These are phyloP conservation scores for Zaprionus ghesquierei DNA, from an alignment of 1,140 invertebrate species.

Conservation along the genomic window DNA sequence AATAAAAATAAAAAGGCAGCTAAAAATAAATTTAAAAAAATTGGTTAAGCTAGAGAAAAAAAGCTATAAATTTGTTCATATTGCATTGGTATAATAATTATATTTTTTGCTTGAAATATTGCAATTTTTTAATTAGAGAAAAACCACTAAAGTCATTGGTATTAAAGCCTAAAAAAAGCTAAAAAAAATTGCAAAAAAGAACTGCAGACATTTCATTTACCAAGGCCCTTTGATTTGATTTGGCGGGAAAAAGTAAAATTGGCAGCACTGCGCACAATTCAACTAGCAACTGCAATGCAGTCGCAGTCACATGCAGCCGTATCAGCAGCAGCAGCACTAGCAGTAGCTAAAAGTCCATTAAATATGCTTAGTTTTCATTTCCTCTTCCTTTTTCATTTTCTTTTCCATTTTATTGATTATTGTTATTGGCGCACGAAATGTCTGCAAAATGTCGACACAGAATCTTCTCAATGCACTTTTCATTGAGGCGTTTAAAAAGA, in stretches of 20 bases:
- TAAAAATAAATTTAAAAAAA: too few relatives aligned
- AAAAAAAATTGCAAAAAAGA: too few relatives aligned
- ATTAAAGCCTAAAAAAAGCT: too few relatives aligned
- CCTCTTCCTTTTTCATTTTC: conserved; percentile 31
- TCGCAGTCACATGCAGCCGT: conserved; percentile 22
- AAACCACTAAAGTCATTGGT: too few relatives aligned
- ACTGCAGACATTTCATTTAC: too few relatives aligned
- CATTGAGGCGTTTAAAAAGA: neutral
- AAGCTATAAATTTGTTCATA: too few relatives aligned
- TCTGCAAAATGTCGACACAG: neutral
- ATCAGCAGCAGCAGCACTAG: conserved; percentile 33
- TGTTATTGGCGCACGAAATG: conserved; percentile 27
- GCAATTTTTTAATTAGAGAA: too few relatives aligned
- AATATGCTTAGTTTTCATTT: conserved; percentile 53
- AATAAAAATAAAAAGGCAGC: neutral
- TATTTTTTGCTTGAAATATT: too few relatives aligned
- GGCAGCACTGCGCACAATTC: neutral
- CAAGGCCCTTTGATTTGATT: too few relatives aligned
- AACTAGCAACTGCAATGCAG: conserved; percentile 27
- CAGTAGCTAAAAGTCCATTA: conserved; percentile 41
- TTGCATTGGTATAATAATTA: too few relatives aligned
- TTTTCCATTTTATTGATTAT: conserved; percentile 40
- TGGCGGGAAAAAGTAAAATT: neutral
- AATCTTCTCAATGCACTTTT: neutral
- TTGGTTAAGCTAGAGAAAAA: too few relatives aligned